Conservation (phyloP, 2,113 vertebrate genomes). For the Petaurus breviceps region DNA sequence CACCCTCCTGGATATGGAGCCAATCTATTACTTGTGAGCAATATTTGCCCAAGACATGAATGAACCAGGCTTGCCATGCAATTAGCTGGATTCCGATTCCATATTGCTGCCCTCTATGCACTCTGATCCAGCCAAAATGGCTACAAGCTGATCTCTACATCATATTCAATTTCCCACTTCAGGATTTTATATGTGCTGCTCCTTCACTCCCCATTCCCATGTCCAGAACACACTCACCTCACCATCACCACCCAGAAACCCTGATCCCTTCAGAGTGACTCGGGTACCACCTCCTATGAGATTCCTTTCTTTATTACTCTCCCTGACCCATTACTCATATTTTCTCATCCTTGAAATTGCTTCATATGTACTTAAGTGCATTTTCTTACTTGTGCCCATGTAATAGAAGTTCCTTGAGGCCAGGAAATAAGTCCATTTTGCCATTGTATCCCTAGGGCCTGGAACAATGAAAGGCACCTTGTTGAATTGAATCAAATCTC, state of each 20-base stretch:
- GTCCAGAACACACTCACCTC: background rate
- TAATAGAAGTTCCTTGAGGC: background rate
- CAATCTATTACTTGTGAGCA: background rate
- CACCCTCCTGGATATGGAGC: background rate
- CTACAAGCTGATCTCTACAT: background rate
- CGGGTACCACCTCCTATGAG: background rate
- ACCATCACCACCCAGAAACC: background rate
- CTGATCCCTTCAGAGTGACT: background rate
- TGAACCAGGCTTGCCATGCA: background rate
- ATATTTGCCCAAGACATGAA: background rate
- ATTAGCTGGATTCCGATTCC: background rate
- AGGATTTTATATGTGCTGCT: background rate
- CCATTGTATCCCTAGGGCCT: background rate
- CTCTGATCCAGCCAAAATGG: background rate
- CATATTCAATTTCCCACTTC: background rate
- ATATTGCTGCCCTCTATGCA: background rate
- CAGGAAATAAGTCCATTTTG: background rate
- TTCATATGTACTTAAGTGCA: background rate
- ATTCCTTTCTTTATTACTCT: background rate
- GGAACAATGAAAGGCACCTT: background rate
- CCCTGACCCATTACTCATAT: background rate
- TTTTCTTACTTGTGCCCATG: background rate
- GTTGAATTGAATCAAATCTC: background rate
- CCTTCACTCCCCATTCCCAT: background rate
- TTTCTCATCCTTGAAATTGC: background rate